Conservation (phyloP, 1,140 invertebrate species). For the Campodea augens region DNA sequence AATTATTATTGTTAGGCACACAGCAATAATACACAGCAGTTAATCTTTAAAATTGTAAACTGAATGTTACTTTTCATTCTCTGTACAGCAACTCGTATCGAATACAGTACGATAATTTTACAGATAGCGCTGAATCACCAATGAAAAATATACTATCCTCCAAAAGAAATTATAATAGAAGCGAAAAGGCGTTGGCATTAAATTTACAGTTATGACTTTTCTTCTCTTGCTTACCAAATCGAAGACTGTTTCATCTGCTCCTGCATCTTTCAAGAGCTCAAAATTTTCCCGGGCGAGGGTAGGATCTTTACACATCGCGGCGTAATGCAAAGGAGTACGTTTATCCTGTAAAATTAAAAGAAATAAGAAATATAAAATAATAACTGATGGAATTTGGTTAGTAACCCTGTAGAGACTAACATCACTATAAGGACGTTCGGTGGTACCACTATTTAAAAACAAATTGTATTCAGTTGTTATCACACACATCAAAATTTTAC, state of each 20-base stretch:
- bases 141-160: not conserved
- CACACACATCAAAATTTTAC: too few species aligned
- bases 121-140: not conserved
- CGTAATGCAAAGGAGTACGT: constrained; percentile 30
- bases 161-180: not conserved
- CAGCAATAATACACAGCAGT: too few species aligned
- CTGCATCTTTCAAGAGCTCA: constrained; percentile 24
- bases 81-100: not conserved
- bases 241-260: constrained; percentile 24
- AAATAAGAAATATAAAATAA: not conserved
- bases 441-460: too few species aligned
- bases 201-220: too few species aligned
- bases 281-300: constrained; percentile 23
- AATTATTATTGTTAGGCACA: too few species aligned
- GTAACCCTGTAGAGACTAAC: too few species aligned
- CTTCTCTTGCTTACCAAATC: constrained; percentile 23
- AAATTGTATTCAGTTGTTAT: too few species aligned
- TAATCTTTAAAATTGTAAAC: not conserved
- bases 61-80: not conserved
- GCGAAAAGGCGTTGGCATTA: too few species aligned
- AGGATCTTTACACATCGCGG: constrained; percentile 25
- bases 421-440: too few species aligned
- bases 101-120: not conserved
- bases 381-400: not conserved
- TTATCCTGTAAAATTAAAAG: constrained; percentile 5